These are phyloP conservation scores for Polyploca ridens DNA, from an alignment of 2,888 invertebrate species.

Conservation along the genomic window DNA sequence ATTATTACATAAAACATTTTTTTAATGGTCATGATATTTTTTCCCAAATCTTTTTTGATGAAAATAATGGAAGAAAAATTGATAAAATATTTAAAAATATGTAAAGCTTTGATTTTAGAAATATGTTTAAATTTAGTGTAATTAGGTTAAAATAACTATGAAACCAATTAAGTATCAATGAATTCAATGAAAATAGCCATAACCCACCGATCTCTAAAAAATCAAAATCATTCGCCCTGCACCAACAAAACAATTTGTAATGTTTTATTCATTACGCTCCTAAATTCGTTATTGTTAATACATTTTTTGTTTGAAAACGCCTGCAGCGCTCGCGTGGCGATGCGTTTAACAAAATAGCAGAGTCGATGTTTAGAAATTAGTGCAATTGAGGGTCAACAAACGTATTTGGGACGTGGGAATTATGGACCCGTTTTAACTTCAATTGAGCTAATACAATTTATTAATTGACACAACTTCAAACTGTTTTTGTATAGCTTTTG, in stretches of 20 bases:
- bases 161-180: too few relatives aligned
- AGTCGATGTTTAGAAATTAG: slow-evolving; percentile 71
- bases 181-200: neutral
- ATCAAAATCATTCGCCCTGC: slow-evolving; percentile 30
- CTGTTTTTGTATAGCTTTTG: too few relatives aligned
- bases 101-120: too few relatives aligned
- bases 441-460: neutral
- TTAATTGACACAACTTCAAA: too few relatives aligned
- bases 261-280: slow-evolving; percentile 73
- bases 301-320: slow-evolving; percentile 57
- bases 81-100: too few relatives aligned
- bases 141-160: too few relatives aligned
- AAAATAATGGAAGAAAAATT: too few relatives aligned
- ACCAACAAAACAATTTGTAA: slow-evolving; percentile 37
- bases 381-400: slow-evolving; percentile 49
- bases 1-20: neutral
- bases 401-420: slow-evolving; percentile 57
- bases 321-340: slow-evolving; percentile 74
- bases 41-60: too few relatives aligned
- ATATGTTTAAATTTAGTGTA: too few relatives aligned
- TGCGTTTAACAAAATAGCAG: slow-evolving; percentile 62
- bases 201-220: slow-evolving; percentile 36
- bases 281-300: slow-evolving; percentile 63
- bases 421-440: slow-evolving; percentile 27
- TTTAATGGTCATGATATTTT: too few relatives aligned